Evolutionary conservation across 1,140 invertebrate species (phyloP).

Genomic region (Pomacea maculata): DNA sequence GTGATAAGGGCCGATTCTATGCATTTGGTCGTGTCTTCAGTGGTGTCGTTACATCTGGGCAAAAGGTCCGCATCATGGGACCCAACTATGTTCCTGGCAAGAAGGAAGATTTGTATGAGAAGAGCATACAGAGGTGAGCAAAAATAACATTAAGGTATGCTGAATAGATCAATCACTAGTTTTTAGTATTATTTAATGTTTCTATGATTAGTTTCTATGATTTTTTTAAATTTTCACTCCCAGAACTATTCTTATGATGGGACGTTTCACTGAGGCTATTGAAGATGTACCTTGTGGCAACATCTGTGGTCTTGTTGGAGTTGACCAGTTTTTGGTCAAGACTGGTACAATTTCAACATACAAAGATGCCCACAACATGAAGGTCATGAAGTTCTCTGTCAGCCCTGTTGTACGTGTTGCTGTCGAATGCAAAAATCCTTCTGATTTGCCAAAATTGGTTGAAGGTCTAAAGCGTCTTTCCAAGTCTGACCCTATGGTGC

Average conservation of each 20-base stretch:
- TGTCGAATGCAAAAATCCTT: conserved; percentile 99
- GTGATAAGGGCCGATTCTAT: conserved; percentile 99
- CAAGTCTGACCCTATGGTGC: conserved; percentile 99
- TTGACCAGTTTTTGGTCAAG: conserved; percentile 99
- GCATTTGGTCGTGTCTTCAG: conserved; percentile 99
- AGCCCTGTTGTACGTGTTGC: conserved; percentile 99
- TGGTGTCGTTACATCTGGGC: conserved; percentile 90
- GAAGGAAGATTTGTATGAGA: conserved; percentile 99
- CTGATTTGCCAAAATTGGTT: conserved; percentile 98
- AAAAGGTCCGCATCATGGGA: conserved; percentile 84
- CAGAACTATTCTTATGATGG: conserved; percentile 99
- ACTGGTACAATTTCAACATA: conserved; percentile 99
- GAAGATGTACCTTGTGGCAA: conserved; percentile 99
- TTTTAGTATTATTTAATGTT: too few species aligned
- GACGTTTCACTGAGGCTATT: conserved; percentile 98
- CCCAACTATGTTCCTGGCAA: conserved; percentile 98
- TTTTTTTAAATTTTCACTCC: conserved; percentile 26
- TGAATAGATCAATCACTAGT: too few species aligned
- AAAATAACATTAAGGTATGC: too few species aligned
- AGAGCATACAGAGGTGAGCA: conserved; percentile 87
- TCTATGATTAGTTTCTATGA: too few species aligned
- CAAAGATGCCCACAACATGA: conserved; percentile 99
- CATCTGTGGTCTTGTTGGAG: conserved; percentile 99
- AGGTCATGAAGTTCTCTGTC: conserved; percentile 89
- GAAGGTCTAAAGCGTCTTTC: conserved; percentile 97